Base-by-base conservation (phyloP, 2,113 vertebrate species). In the Sakesphorus luctuosus region DNA sequence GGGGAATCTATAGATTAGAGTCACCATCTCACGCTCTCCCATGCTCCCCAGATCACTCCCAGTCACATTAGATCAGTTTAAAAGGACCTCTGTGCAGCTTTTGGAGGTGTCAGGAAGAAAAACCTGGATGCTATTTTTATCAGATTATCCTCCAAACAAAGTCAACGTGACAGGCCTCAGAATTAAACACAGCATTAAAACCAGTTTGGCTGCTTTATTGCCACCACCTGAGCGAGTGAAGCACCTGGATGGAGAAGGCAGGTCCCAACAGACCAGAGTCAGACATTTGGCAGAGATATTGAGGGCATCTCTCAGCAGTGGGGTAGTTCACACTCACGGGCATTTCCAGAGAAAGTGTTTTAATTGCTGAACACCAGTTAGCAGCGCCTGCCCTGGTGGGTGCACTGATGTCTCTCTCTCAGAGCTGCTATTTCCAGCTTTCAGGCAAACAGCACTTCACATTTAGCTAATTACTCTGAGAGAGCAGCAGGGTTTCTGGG, bases 191-290 rank as follows among this genome's bases (percentile, higher is more conserved):
- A 6, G 36, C 35, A 84, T 94, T 82, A 52, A 87, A 96, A 97
- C 95, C 95, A 91, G 96, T 97, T 95, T 87, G 84, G 66, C 81
- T 79, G 87, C 95, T 91, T 96, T 85, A 95, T 75, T 87, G 96
- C 91, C 94, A 91, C 87, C 89, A 91, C 77, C 78, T 66, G 81
- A 94, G 61, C 7, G 81, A 89, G 76, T 23, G 84, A 62, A 94
- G 81, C 95, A 94, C 94, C 95, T 95, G 94, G 96, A 95, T 91
- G 89, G 62, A 91, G 95, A 79, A 94, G 96, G 81, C 96, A 97
- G 89, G 96, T 89, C 95, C 87, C 91, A 76, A 96, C 96, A 97
- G 77, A 92, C 86, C 86, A n/a, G 83, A 67, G 73, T 82, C n/a
- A 94, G 91, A 94, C 28, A 56, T 82, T 89, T 96, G 96, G 94